Evolutionary conservation across 1,140 invertebrate species (phyloP).

Genomic region (Sycophila sp.): DNA sequence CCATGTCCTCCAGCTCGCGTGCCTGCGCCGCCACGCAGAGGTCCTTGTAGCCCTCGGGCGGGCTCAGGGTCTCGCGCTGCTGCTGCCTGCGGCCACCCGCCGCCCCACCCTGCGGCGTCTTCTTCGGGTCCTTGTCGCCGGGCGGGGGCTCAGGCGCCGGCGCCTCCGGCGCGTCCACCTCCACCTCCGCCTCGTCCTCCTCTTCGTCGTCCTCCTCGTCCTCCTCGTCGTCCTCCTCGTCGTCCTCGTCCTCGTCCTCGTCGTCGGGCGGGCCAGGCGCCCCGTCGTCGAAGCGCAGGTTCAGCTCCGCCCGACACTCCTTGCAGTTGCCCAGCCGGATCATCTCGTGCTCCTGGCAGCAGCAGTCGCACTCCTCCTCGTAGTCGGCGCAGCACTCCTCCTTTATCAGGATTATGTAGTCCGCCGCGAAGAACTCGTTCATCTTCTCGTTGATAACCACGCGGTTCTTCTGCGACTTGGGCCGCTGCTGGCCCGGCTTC

Average conservation of each 20-base stretch:
- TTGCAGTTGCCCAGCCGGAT: conserved; percentile 72
- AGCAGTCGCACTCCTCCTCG: conserved; percentile 77
- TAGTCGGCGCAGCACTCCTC: conserved; percentile 85
- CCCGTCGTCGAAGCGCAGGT: conserved; percentile 53
- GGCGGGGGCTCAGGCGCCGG: conserved; percentile 48
- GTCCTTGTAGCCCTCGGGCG: conserved; percentile 88
- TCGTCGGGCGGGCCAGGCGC: conserved; percentile 58
- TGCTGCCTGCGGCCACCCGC: conserved; percentile 41
- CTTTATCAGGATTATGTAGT: conserved; percentile 86
- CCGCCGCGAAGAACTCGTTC: conserved; percentile 88
- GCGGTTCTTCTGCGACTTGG: conserved; percentile 71
- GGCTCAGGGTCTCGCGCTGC: conserved; percentile 80
- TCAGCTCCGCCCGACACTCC: conserved; percentile 61
- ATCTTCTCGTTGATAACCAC: conserved; percentile 86
- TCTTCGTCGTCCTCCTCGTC: conserved; percentile 45
- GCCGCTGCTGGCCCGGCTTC: conserved; percentile 64
- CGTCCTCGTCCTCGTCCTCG: conserved; percentile 59
- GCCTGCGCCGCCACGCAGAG: conserved; percentile 59
- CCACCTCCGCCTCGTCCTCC: conserved; percentile 33
- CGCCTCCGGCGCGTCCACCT: conserved; percentile 60
- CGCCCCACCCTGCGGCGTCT: conserved; percentile 22
- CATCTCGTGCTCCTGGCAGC: conserved; percentile 78
- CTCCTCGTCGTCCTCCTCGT: conserved; percentile 65
- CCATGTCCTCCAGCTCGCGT: conserved; percentile 35
- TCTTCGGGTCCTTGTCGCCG: conserved; percentile 34